Conservation (phyloP, 1,140 invertebrate genomes). For the Drosophila nikananu region DNA sequence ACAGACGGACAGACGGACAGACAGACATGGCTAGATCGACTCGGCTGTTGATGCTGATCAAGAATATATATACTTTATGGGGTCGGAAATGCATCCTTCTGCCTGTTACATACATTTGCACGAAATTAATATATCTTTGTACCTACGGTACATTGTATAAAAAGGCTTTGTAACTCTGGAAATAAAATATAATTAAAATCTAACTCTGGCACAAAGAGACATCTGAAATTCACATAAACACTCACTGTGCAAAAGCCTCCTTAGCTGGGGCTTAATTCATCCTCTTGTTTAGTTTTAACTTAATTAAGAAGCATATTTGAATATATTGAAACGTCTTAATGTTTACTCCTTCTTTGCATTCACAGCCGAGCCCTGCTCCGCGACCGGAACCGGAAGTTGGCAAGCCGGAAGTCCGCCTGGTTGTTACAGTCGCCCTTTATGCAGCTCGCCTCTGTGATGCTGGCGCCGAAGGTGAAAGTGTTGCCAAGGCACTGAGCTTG, state of each 20-base stretch:
- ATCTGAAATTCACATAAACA: neutral
- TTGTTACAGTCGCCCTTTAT: conserved; percentile 30
- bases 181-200: no score
- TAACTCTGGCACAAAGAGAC: no score
- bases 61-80: no score
- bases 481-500: conserved; percentile 34
- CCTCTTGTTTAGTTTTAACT: neutral
- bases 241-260: neutral
- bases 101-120: no score
- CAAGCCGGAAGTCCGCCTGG: conserved; percentile 50
- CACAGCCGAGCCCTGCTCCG: conserved; percentile 20
- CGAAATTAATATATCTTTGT: no score
- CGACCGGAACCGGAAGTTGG: conserved; percentile 62
- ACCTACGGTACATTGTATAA: no score
- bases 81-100: no score
- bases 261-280: neutral
- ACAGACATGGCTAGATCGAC: no score
- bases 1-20: no score
- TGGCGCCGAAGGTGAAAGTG: conserved; percentile 33
- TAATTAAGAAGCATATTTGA: neutral
- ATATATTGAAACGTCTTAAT: conserved; percentile 17
- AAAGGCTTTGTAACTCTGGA: neutral
- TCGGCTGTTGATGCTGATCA: no score
- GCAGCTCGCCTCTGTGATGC: conserved; percentile 1
- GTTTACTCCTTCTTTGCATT: conserved; percentile 38